phyloP scores from a whole-genome alignment of 1,140 invertebrate genomes.

The Pomacea maculata region DNA sequence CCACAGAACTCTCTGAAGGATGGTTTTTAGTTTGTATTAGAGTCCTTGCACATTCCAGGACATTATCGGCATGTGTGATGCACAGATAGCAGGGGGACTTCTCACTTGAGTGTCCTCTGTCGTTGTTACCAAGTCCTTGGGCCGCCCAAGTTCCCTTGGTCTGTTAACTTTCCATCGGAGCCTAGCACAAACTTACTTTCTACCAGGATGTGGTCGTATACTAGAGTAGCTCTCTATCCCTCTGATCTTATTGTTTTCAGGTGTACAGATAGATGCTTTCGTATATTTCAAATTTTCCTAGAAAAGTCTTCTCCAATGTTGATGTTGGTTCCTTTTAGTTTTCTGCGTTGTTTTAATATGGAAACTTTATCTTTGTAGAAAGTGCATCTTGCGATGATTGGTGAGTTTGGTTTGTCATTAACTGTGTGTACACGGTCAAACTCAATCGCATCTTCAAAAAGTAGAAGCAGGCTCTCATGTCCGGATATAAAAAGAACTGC shows the following conservation, averaged over 20 bases:
- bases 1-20: no score
- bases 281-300: background rate
- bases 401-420: background rate
- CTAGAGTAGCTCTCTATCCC: background rate
- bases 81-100: no score
- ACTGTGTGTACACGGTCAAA: background rate
- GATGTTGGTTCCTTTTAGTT: background rate
- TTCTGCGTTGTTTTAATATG: background rate
- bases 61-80: no score
- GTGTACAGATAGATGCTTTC: background rate
- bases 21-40: no score
- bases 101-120: no score
- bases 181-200: background rate
- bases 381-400: background rate
- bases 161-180: background rate
- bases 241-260: background rate
- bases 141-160: background rate
- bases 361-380: background rate
- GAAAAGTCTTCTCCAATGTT: background rate
- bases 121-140: no score
- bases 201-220: background rate
- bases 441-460: background rate
- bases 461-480: no score
- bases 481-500: no score
- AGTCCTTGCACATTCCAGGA: no score